Percentiles rank a stretch among this genome's conserved stretches.
phyloP scores from a whole-genome alignment of 2,797 vertebrate species.

The Spinus pinus region DNA sequence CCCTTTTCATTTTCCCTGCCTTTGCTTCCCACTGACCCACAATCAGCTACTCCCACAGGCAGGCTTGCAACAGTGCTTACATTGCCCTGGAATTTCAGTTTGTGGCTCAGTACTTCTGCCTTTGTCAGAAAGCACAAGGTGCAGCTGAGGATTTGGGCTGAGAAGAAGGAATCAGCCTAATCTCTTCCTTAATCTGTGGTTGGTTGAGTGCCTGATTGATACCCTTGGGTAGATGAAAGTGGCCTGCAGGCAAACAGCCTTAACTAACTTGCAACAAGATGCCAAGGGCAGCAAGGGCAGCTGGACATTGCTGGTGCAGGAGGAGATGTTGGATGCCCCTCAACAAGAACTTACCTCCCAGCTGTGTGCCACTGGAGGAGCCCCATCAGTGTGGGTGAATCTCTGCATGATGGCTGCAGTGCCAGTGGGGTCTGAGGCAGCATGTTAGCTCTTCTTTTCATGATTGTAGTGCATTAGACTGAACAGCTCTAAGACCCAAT shows the following conservation, averaged over 20 bases:
- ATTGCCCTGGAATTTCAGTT: background rate
- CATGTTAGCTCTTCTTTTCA: background rate
- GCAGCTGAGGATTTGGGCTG: background rate
- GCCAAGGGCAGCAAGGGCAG: background rate
- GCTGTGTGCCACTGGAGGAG: background rate
- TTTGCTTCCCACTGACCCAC: background rate
- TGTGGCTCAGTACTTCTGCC: background rate
- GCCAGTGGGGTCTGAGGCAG: background rate
- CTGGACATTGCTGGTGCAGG: background rate
- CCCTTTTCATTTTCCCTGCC: background rate
- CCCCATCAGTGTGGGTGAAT: background rate
- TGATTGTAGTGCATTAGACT: background rate
- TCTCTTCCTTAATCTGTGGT: background rate
- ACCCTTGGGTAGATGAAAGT: background rate
- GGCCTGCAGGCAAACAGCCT: background rate
- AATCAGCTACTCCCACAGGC: accelerated
- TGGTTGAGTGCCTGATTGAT: background rate
- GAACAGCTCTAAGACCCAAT: background rate
- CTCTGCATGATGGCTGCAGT: background rate
- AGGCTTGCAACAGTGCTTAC: background rate
- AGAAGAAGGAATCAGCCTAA: background rate
- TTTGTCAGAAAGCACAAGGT: background rate
- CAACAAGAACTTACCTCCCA: background rate
- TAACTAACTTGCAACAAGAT: background rate
- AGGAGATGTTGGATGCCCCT: background rate